These are phyloP conservation scores for Acrocephalus kingi DNA, from an alignment of 2,113 vertebrate species.

Conservation along the genomic window DNA sequence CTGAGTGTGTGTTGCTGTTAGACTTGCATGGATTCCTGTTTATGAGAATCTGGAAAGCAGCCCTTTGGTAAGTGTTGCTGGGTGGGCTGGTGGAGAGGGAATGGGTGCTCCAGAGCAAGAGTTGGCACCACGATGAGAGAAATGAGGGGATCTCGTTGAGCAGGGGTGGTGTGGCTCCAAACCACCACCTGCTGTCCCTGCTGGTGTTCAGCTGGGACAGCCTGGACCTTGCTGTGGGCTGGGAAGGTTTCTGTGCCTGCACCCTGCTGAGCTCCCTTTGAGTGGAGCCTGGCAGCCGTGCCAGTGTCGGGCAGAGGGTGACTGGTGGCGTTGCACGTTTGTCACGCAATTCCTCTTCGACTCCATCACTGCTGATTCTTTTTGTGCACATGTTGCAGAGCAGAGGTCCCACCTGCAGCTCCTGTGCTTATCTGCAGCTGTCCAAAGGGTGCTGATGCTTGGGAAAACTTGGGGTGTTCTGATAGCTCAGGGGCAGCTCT, in stretches of 20 bases:
- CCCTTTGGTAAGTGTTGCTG: background rate
- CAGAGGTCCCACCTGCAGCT: background rate
- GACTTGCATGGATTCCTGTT: background rate
- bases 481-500: background rate
- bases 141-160: fast-evolving
- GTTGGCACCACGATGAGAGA: fast-evolving
- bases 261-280: background rate
- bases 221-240: background rate
- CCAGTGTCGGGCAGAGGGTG: fast-evolving
- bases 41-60: background rate
- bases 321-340: fast-evolving
- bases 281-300: fast-evolving
- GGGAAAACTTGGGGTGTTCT: background rate
- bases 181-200: background rate
- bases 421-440: background rate
- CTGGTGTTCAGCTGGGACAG: background rate
- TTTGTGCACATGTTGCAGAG: fast-evolving
- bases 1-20: background rate
- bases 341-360: background rate
- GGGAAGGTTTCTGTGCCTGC: background rate
- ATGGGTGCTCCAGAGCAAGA: fast-evolving
- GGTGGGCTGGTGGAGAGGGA: background rate
- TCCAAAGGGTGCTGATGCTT: background rate
- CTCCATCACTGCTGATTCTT: fast-evolving
- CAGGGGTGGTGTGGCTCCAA: background rate